Conservation (phyloP, 2,888 invertebrate genomes). For the Melanargia galathea region DNA sequence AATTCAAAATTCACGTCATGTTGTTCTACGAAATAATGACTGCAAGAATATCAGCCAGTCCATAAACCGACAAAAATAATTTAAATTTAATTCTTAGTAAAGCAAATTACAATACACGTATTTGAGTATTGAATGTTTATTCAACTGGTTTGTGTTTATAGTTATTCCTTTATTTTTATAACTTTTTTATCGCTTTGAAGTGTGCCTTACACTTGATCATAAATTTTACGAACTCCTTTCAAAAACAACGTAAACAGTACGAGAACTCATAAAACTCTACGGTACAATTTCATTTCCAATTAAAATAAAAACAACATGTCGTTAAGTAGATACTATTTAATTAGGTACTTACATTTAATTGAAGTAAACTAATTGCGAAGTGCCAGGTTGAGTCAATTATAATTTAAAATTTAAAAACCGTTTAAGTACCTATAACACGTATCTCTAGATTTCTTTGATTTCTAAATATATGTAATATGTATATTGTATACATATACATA, state of each 20-base stretch:
- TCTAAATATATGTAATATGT: too few species aligned
- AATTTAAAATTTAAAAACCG: too few species aligned
- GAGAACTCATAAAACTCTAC: slow-evolving; percentile 1
- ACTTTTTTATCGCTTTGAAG: slow-evolving; percentile 3
- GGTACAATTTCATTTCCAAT: background rate
- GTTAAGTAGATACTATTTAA: too few species aligned
- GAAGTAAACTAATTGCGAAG: slow-evolving; percentile 3
- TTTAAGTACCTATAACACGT: too few species aligned
- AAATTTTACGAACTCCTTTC: slow-evolving; percentile 11
- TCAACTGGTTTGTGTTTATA: slow-evolving; percentile 13
- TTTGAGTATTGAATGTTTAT: slow-evolving; percentile 5
- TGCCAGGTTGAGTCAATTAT: too few species aligned
- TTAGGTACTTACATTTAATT: background rate
- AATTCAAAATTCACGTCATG: too few species aligned
- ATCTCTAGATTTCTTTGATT: background rate
- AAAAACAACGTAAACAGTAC: slow-evolving; percentile 11
- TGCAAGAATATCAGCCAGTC: too few species aligned
- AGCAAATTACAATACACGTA: too few species aligned
- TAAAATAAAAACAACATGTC: background rate
- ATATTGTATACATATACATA: too few species aligned
- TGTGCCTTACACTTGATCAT: background rate
- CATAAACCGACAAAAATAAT: too few species aligned
- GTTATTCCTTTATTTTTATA: slow-evolving; percentile 4
- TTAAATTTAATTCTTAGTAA: too few species aligned
- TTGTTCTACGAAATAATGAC: too few species aligned